Evolutionary conservation across 2,113 vertebrate species (phyloP), one percentile per base, ranked within the genome.

Genomic region (Boleophthalmus pectinirostris): DNA sequence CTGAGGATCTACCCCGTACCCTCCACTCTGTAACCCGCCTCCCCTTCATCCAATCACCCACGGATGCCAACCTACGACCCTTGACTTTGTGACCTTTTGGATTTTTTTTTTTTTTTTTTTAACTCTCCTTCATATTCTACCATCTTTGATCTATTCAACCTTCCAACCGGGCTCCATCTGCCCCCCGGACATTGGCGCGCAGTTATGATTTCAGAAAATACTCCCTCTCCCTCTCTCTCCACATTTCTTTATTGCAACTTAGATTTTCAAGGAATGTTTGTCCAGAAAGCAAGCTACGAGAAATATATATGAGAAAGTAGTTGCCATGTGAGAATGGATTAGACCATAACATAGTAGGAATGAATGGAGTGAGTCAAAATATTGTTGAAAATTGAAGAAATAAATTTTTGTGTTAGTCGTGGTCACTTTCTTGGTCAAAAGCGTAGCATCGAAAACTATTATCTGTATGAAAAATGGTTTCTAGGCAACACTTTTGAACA

Each of bases 131-230:
- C 23, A 47, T 23, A 47, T 70, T 51, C 61, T 60, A 71, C 60
- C 66, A 46, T 25, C 15, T 25, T 29, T 72, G 70, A 70, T 69
- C 57, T 68, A 46, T 71, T 79, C 76, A 69, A 83, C 69, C 81
- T 79, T 73, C 74, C 35, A 68, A 68, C 77, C 66, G 6, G 23
- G 56, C 54, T 23, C 45, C 45, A 53, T 80, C 73, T 83, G 78
- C 72, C 70, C 73, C 65, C 33, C 12, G 24, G 69, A 80, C 74
- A 78, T 86, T 78, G 73, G 70, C 78, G 76, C 75, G 75, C 21
- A 68, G 72, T 69, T 70, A 46, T 69, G 24, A 74, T 81, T 79
- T 69, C 71, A 18, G 60, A 35, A 77, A 80, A 77, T 58, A 13
- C 11, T 56, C 69, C 72, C 43, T 60, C 53, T n/a, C 24, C 24